Evolutionary conservation across 2,113 vertebrate genomes (phyloP).

Genomic region (Sturnira hondurensis): DNA sequence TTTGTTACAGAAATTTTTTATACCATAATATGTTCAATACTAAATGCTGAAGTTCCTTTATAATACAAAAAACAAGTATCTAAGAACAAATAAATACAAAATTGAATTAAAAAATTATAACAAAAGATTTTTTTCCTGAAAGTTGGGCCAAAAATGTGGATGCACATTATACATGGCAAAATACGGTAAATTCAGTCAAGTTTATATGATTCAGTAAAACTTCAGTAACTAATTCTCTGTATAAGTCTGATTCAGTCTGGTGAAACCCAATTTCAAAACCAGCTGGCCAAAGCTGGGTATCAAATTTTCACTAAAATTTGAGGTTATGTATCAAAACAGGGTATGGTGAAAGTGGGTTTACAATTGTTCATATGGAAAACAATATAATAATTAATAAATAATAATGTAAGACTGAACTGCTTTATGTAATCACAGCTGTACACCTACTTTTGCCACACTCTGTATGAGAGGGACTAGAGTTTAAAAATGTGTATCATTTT

Average conservation of each 20-base stretch:
- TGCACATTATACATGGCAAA: too few species aligned
- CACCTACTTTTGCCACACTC: background rate
- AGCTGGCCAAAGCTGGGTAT: background rate
- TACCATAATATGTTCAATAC: too few species aligned
- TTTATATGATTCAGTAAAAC: background rate
- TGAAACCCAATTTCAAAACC: background rate
- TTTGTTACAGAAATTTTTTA: too few species aligned
- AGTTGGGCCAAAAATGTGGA: too few species aligned
- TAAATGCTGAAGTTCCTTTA: too few species aligned
- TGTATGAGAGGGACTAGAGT: background rate
- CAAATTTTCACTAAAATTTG: background rate
- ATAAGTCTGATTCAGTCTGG: background rate
- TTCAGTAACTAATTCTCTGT: background rate
- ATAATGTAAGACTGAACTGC: background rate
- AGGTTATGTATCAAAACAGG: background rate
- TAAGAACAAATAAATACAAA: too few species aligned
- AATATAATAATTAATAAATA: background rate
- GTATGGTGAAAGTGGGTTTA: background rate
- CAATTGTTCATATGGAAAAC: background rate
- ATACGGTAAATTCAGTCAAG: background rate
- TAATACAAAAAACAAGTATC: too few species aligned
- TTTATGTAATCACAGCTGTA: background rate
- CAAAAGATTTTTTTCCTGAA: too few species aligned
- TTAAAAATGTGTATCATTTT: background rate
- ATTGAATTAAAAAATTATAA: too few species aligned